These are phyloP conservation scores for Cyphomyrus plagiostoma DNA, from an alignment of 2,113 vertebrate species.

Conservation along the genomic window DNA sequence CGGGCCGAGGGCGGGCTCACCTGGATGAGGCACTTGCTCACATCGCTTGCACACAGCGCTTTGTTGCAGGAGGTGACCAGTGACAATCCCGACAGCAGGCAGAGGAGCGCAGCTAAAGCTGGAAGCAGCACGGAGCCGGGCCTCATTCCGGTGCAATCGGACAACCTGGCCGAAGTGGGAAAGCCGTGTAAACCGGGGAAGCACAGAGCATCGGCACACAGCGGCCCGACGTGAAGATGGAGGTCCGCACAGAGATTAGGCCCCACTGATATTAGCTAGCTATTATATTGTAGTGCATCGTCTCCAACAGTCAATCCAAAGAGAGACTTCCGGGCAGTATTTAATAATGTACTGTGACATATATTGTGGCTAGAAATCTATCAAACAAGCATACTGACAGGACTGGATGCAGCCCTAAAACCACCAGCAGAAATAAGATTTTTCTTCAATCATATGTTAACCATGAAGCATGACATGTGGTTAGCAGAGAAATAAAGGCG, in stretches of 20 bases:
- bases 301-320: not conserved
- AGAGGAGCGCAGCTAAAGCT: conserved; percentile 52
- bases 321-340: not conserved
- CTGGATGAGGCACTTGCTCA: conserved; percentile 98
- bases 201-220: not conserved
- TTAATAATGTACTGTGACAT: not conserved
- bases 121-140: conserved; percentile 51
- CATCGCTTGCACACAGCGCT: conserved; percentile 91
- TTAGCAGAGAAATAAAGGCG: not conserved
- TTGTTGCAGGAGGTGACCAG: conserved; percentile 80
- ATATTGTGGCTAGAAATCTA: not conserved
- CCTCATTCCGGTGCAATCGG: conserved; percentile 69
- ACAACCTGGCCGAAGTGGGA: conserved; percentile 35
- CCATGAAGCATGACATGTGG: conserved; percentile 3
- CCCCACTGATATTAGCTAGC: not conserved
- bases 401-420: not conserved
- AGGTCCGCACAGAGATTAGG: not conserved
- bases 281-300: not conserved
- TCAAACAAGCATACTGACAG: not conserved
- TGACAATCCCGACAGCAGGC: conserved; percentile 68
- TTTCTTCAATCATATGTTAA: not conserved
- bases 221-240: not conserved
- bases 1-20: conserved; percentile 47
- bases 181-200: not conserved
- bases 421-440: not conserved